These are phyloP conservation scores for Diabrotica undecimpunctata DNA, from an alignment of 1,140 invertebrate genomes.

Conservation along the genomic window DNA sequence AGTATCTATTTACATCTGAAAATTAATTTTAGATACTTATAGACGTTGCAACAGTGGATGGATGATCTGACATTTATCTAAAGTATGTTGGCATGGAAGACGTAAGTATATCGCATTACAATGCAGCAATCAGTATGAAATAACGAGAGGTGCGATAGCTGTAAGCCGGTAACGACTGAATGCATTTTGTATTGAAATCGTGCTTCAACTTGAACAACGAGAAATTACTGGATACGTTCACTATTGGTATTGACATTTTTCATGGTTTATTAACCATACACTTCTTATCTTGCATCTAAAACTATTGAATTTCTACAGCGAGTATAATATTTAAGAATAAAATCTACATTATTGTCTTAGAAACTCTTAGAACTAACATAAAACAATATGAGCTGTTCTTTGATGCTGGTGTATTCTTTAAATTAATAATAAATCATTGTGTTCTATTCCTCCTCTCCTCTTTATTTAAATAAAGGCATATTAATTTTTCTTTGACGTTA, in stretches of 20 bases:
- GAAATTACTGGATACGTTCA: neutral
- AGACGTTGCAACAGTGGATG: too few species aligned
- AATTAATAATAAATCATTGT: too few species aligned
- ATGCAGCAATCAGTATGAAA: neutral
- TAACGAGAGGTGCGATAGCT: neutral
- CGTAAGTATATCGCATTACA: neutral
- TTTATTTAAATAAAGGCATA: too few species aligned
- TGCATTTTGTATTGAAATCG: neutral
- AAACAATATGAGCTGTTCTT: too few species aligned
- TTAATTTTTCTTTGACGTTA: too few species aligned
- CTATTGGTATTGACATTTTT: slow-evolving; percentile 1
- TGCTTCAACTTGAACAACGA: neutral
- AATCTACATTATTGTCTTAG: too few species aligned
- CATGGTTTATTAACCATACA: neutral
- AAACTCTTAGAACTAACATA: too few species aligned
- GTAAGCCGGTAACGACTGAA: neutral
- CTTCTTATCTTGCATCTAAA: neutral
- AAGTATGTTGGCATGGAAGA: neutral
- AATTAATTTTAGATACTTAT: neutral
- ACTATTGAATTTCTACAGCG: neutral
- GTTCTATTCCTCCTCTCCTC: too few species aligned
- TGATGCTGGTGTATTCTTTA: too few species aligned
- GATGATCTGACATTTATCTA: neutral
- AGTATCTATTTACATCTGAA: neutral
- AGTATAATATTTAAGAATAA: too few species aligned